Evolutionary conservation across 2,113 vertebrate genomes (phyloP), one percentile per base, ranked within the genome.

Genomic region (Rhinoptilus africanus): DNA sequence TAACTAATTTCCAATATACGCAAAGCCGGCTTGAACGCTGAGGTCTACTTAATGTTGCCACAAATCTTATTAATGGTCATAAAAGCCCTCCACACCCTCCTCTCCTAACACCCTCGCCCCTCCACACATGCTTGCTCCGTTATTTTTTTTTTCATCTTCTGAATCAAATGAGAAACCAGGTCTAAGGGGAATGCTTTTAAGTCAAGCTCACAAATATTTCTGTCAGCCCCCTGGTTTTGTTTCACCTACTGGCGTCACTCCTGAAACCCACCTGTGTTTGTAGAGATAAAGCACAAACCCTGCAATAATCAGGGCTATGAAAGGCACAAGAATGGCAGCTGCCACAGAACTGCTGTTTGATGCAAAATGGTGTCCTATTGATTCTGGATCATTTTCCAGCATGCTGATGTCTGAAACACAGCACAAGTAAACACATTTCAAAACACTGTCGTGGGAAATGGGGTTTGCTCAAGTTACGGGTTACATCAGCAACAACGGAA

Each of bases 271-370:
- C 99, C 99, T 99, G 99, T 99, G 99, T 98, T 99, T 99, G 98
- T 99, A 99, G 97, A 99, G 99, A 98, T 99, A 99, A 95, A 99
- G 98, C 95, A 99, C 99, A 16, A 99, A 99, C 98, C 99, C 99
- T 92, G 99, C 99, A 66, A 99, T 99, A 98, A 99, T 99, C 98
- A 99, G 99, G 94, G 99, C 99, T 84, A 99, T 99, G 98, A 99
- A 99, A 99, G 99, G 99, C 99, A 99, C 99, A 96, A 99, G 98
- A 91, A 99, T 99, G 86, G 99, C 99, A 87, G 99, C 99, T 14
- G 99, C 99, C 97, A 99, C 99, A 2, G 99, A 99, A 97, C 99
- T 99, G 98, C 99, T 99, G 98, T 99, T 99, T 72, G 99, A 99
- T 88, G 99, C 98, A 96, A 99, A 99, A 96, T 99, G 99, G 97